Conservation (phyloP, 2,888 invertebrate species). For the Hirudinaria manillensis region DNA sequence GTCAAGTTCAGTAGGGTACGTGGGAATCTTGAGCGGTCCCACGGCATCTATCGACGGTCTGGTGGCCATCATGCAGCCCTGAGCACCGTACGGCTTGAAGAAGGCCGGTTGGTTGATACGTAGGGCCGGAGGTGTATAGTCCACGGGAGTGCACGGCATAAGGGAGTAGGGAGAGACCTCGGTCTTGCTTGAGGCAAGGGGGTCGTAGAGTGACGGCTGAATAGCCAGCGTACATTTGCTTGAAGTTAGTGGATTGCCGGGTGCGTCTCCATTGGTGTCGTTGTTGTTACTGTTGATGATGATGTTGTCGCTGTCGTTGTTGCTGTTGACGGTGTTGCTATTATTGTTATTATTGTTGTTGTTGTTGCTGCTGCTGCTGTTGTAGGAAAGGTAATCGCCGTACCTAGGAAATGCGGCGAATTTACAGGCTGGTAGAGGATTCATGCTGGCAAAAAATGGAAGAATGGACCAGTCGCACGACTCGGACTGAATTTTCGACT, state of each 20-base stretch:
- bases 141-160: not conserved
- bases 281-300: not conserved
- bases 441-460: constrained; percentile 6
- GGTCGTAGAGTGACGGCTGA: not conserved
- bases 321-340: not conserved
- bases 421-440: not conserved
- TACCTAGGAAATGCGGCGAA: not conserved
- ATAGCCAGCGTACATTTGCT: not conserved
- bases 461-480: not conserved
- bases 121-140: not conserved
- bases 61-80: not conserved
- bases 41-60: too few relatives aligned
- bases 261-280: not conserved
- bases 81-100: not conserved
- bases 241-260: not conserved
- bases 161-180: not conserved
- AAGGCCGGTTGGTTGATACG: not conserved
- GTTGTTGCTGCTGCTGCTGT: not conserved
- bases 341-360: not conserved
- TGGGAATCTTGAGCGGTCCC: too few relatives aligned
- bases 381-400: not conserved
- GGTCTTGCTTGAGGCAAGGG: not conserved
- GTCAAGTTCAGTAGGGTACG: not conserved
- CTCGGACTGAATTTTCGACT: not conserved
- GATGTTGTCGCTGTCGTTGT: not conserved